Conservation (phyloP, 2,797 vertebrate species). For the Myiotriccus ornatus region DNA sequence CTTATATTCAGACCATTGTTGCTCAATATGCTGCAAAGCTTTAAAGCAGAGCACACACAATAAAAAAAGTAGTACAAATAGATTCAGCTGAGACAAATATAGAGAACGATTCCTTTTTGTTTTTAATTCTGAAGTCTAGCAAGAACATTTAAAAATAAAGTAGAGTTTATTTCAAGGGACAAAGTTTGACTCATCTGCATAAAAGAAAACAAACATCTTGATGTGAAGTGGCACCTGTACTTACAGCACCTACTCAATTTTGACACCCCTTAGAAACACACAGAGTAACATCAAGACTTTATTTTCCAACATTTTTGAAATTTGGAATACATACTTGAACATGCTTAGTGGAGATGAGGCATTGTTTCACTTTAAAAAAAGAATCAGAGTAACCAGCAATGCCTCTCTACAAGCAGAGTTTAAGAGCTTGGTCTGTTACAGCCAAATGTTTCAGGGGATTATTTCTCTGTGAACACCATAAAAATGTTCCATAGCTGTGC, state of each 20-base stretch:
- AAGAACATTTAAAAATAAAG: not conserved
- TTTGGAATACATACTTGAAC: not conserved
- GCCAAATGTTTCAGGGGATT: not conserved
- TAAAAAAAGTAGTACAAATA: not conserved
- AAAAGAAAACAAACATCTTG: not conserved
- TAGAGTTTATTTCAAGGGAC: not conserved
- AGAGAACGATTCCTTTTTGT: accelerated
- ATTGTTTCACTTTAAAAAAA: not conserved
- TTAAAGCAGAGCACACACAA: not conserved
- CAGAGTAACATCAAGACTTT: not conserved
- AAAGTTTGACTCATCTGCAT: not conserved
- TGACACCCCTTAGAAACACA: not conserved
- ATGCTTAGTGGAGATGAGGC: not conserved
- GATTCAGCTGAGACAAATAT: not conserved
- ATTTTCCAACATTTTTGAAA: not conserved
- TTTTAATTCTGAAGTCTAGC: not conserved
- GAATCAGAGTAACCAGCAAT: not conserved
- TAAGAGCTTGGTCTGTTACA: not conserved
- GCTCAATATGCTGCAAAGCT: not conserved
- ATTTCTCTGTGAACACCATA: not conserved
- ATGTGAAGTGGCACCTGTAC: not conserved
- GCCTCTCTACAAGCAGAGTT: not conserved
- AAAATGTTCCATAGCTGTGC: not conserved
- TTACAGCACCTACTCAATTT: not conserved
- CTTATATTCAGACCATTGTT: not conserved